These are phyloP conservation scores for Leptosomus discolor DNA, from an alignment of 2,113 vertebrate genomes.

Conservation along the genomic window DNA sequence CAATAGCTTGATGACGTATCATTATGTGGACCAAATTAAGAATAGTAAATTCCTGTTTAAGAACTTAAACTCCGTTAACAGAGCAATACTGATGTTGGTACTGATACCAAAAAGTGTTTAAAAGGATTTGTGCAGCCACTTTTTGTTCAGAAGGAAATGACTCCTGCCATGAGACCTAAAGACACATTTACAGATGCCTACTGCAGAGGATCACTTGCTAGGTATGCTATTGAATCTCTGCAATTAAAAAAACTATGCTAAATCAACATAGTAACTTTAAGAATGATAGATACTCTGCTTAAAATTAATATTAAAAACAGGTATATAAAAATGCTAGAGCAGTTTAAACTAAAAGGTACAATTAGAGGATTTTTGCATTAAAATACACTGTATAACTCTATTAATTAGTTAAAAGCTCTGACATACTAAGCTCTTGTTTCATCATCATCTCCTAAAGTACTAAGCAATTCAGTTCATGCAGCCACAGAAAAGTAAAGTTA, in stretches of 20 bases:
- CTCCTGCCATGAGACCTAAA: neutral
- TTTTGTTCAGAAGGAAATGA: neutral
- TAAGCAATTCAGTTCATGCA: neutral
- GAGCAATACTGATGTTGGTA: neutral
- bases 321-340: neutral
- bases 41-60: neutral
- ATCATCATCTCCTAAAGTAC: neutral
- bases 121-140: neutral
- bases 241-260: neutral
- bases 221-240: neutral
- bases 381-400: neutral
- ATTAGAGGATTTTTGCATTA: neutral
- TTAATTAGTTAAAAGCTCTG: neutral
- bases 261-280: neutral
- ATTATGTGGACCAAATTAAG: neutral
- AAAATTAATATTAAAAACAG: neutral
- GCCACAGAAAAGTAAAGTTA: constrained; percentile 53
- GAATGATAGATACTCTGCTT: neutral
- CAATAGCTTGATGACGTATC: neutral
- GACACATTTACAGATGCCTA: neutral
- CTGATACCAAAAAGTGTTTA: neutral
- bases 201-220: neutral
- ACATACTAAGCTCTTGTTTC: neutral
- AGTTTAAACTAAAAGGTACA: neutral
- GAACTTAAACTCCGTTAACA: neutral